Percentiles rank a stretch among this genome's conserved stretches.
Conservation (phyloP, 2,797 vertebrate genomes). For the Geotrypetes seraphini region DNA sequence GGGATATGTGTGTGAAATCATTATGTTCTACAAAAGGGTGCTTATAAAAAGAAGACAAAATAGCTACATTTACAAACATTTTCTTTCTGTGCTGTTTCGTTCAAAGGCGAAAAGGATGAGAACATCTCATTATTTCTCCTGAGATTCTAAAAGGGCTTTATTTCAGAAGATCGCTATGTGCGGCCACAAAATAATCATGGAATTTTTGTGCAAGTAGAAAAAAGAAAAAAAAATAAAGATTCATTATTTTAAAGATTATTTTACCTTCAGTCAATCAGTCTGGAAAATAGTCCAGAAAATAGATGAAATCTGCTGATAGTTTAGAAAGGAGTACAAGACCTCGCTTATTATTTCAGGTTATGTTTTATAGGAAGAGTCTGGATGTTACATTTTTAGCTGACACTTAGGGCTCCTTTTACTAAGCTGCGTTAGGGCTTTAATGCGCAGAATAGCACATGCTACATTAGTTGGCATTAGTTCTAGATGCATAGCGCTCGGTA, state of each 20-base stretch:
- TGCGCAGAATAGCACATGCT: no score
- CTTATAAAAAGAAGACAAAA: constrained; percentile 9
- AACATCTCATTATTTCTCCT: constrained; percentile 41
- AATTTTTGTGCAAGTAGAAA: constrained; percentile 43
- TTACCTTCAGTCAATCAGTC: constrained; percentile 34
- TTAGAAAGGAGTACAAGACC: constrained; percentile 23
- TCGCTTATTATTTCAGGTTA: constrained; percentile 43
- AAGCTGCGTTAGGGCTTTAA: no score
- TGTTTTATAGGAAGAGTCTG: constrained; percentile 41
- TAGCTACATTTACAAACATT: constrained; percentile 19
- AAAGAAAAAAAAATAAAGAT: constrained; percentile 41
- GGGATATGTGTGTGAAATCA: neutral
- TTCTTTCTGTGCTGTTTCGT: constrained; percentile 13
- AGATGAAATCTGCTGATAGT: constrained; percentile 42
- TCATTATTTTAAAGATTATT: constrained; percentile 56
- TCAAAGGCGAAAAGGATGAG: constrained; percentile 22
- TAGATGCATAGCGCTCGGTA: no score
- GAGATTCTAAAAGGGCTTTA: constrained; percentile 26
- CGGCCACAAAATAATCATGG: constrained; percentile 40
- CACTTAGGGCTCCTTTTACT: no score
- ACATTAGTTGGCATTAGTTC: no score
- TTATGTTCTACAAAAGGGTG: neutral
- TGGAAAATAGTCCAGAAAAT: constrained; percentile 31
- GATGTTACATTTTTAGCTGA: constrained; percentile 44
- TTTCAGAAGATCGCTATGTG: constrained; percentile 46